phyloP scores from a whole-genome alignment of 2,888 invertebrate genomes.

The Nematopogon swammerdamellus region DNA sequence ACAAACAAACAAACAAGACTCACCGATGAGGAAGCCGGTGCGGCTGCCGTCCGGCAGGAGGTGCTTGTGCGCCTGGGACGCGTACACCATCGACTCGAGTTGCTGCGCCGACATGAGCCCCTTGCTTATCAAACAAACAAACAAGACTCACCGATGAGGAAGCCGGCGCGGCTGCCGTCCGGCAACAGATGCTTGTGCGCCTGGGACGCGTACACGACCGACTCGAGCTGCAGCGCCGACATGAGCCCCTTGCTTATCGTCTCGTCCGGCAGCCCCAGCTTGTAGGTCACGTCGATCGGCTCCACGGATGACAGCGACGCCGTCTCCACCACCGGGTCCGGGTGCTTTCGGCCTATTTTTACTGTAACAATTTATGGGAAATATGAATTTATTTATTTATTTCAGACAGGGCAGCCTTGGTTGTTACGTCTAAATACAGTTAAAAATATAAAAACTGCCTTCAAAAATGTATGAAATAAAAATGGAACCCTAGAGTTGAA shows the following conservation, averaged over 20 bases:
- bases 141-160: slow-evolving; percentile 82
- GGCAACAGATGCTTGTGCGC: slow-evolving; percentile 91
- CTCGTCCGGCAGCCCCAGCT: slow-evolving; percentile 77
- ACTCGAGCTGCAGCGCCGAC: slow-evolving; percentile 95
- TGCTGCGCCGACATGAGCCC: slow-evolving; percentile 94
- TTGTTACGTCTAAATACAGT: too few species aligned
- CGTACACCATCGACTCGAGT: slow-evolving; percentile 95
- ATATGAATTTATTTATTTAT: slow-evolving; percentile 1
- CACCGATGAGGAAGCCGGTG: slow-evolving; percentile 94
- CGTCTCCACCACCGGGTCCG: slow-evolving; percentile 98
- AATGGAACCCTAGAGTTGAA: too few species aligned
- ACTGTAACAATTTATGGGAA: slow-evolving; percentile 47
- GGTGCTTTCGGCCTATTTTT: slow-evolving; percentile 92
- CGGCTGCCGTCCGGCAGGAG: slow-evolving; percentile 79
- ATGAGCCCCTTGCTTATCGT: slow-evolving; percentile 81
- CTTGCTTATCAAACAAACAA: slow-evolving; percentile 79
- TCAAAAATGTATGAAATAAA: too few species aligned
- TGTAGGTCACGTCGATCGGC: slow-evolving; percentile 91
- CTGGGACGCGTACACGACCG: slow-evolving; percentile 96
- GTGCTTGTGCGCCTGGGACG: slow-evolving; percentile 46
- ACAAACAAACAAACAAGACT: too few species aligned
- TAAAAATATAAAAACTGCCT: too few species aligned
- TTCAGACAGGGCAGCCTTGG: too few species aligned
- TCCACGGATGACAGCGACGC: slow-evolving; percentile 95
- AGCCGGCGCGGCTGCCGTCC: slow-evolving; percentile 89